Conservation (phyloP, 2,113 vertebrate species). For the Menidia beryllina region DNA sequence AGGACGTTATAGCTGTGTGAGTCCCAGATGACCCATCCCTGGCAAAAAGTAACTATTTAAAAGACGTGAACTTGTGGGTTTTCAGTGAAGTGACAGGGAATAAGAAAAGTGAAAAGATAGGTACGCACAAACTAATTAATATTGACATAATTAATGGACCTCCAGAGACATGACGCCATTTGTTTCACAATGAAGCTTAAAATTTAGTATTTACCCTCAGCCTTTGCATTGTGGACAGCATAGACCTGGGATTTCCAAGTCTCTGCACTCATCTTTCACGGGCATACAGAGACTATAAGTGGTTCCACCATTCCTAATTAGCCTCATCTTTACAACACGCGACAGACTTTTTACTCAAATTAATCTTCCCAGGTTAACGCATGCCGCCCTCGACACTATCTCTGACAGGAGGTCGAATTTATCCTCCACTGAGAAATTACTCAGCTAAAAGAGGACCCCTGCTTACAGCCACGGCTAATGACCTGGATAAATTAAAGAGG, state of each 20-base stretch:
- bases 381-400: conserved; percentile 44
- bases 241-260: conserved; percentile 8
- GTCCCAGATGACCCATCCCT: conserved; percentile 24
- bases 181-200: too few species aligned
- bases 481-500: conserved; percentile 77
- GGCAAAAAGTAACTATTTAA: conserved; percentile 4
- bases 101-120: conserved; percentile 28
- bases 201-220: too few species aligned
- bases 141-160: background rate
- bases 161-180: too few species aligned
- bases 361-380: conserved; percentile 70
- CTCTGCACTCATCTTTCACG: conserved; percentile 40
- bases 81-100: background rate
- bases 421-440: conserved; percentile 67
- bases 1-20: conserved; percentile 29
- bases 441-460: conserved; percentile 69
- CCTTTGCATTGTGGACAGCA: too few species aligned
- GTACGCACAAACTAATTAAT: conserved; percentile 61
- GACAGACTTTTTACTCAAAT: conserved; percentile 53
- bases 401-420: conserved; percentile 61
- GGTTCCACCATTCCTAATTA: conserved; percentile 67
- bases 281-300: conserved; percentile 33
- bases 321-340: conserved; percentile 43
- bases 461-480: conserved; percentile 56
- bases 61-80: background rate